These are phyloP conservation scores for Mionectes macconnelli DNA, from an alignment of 2,113 vertebrate species.

Conservation along the genomic window DNA sequence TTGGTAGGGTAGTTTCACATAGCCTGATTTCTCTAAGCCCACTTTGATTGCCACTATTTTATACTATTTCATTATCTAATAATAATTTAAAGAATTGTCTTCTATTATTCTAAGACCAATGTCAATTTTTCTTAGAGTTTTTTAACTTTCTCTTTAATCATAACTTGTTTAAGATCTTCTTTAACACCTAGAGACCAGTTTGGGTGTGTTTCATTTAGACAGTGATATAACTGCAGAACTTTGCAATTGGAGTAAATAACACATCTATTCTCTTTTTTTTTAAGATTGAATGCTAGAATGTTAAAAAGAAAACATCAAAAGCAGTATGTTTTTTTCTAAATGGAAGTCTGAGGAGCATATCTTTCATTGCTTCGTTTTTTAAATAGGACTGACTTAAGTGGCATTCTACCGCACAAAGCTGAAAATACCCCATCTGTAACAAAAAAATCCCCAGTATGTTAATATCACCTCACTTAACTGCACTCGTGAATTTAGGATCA, in stretches of 20 bases:
- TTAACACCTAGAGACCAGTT: not conserved
- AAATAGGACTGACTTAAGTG: not conserved
- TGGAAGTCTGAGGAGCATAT: not conserved
- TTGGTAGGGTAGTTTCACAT: not conserved
- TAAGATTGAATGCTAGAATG: not conserved
- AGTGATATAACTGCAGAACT: not conserved
- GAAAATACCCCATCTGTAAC: not conserved
- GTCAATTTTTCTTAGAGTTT: not conserved
- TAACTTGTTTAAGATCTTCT: not conserved
- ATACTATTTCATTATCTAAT: not conserved
- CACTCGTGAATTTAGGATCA: not conserved
- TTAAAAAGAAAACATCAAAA: not conserved
- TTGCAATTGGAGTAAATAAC: not conserved
- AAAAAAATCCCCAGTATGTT: not conserved
- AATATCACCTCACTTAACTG: not conserved
- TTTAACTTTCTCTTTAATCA: not conserved
- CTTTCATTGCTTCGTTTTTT: not conserved
- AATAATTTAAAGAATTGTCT: not conserved
- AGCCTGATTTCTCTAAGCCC: not conserved
- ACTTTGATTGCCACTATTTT: not conserved
- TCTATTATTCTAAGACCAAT: not conserved
- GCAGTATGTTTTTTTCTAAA: not conserved
- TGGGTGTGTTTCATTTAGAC: not conserved
- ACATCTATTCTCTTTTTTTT: not conserved
- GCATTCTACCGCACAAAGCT: not conserved